Evolutionary conservation across 2,888 invertebrate species (phyloP), one percentile per base, ranked within the genome.

Genomic region (Ennomos fuscantarius): DNA sequence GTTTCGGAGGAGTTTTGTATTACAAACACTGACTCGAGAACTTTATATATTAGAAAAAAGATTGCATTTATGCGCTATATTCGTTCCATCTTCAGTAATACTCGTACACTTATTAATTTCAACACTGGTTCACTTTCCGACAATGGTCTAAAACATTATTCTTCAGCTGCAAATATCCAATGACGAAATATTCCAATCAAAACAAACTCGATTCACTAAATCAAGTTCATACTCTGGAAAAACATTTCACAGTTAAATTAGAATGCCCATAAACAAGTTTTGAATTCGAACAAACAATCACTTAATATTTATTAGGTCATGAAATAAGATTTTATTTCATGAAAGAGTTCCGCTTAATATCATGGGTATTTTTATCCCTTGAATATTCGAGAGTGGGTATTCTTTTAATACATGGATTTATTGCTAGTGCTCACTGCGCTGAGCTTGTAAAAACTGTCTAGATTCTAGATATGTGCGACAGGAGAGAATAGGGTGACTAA

Each of bases 361-460:
- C 50, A 60, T 11, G 6, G 43, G 54, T 62, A 56, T 61, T 60
- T 61, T 59, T 55, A 65, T 63, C 53, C 40, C 36, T 47, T 11
- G 43, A 56, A 51, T 53, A 46, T 54, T 53, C 41, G 8, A 15
- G 37, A 44, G 37, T 50, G 32, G 43, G 43, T 42, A 36, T 51
- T 51, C 43, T 44, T 8, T 37, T 43, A 12, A 44, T 51, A 51
- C 63, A 55, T 46, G 50, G 68, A 69, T 69, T 69, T 69, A 68
- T 66, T 44, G 44, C 48, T 33, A 55, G 58, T 54, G 59, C 61
- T 65, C 59, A 57, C 56, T 52, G 53, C 41, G 65, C 61, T 50
- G 43, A 53, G 59, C 63, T 66, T 65, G 63, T 66, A 64, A 66
- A 60, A 64, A 60, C 60, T 62, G 61, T 66, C 65, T 61, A 60